A percentile compares a stretch with the other conserved stretches of the same genome.
These are phyloP conservation scores for Halyomorpha halys DNA, from an alignment of 1,140 invertebrate genomes.

Conservation along the genomic window DNA sequence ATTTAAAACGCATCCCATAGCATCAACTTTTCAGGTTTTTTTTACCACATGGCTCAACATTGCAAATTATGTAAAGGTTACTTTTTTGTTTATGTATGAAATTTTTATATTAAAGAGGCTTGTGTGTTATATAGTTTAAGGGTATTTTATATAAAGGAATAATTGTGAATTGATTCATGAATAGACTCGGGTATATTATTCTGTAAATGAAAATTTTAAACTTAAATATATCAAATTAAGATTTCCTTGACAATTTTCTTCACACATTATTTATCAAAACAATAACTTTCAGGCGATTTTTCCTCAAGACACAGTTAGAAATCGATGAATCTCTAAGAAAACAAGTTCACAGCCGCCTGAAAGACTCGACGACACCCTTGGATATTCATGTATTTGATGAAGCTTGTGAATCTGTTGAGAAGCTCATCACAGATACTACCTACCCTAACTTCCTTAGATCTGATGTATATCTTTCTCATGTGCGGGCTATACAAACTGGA, in stretches of 20 bases:
- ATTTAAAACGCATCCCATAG: too few species aligned
- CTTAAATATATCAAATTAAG: constrained; percentile 27
- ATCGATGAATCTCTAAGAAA: constrained; percentile 66
- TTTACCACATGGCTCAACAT: too few species aligned
- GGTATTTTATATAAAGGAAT: too few species aligned
- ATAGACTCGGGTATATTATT: too few species aligned
- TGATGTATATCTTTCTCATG: constrained; percentile 80
- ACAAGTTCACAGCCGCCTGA: constrained; percentile 52
- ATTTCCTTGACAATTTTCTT: background rate
- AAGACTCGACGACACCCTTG: constrained; percentile 42
- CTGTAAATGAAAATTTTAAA: too few species aligned
- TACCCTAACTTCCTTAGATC: constrained; percentile 85
- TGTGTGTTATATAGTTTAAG: too few species aligned
- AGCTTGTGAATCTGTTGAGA: constrained; percentile 64
- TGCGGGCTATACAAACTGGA: constrained; percentile 48
- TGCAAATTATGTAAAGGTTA: too few species aligned
- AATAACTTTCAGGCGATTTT: constrained; percentile 54
- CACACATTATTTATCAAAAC: too few species aligned
- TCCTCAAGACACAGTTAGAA: constrained; percentile 69
- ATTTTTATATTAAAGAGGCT: too few species aligned
- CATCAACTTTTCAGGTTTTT: too few species aligned
- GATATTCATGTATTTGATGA: constrained; percentile 48
- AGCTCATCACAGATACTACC: constrained; percentile 68
- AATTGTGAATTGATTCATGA: too few species aligned
- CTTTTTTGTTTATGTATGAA: too few species aligned